Conservation (phyloP, 1,140 invertebrate species). For the Drosophila hydei region DNA sequence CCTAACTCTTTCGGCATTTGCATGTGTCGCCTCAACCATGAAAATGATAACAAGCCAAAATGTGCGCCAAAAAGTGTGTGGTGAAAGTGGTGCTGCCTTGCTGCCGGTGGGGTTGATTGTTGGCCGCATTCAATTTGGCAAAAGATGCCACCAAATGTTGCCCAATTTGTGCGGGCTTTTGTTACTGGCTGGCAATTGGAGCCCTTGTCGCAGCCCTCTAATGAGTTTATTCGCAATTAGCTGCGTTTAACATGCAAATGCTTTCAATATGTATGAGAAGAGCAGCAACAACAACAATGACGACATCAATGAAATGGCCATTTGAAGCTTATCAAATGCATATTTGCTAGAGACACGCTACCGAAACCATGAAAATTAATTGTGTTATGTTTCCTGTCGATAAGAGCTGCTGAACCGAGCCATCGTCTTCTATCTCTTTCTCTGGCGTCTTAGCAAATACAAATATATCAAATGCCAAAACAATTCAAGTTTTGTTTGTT, state of each 20-base stretch:
- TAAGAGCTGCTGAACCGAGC: background rate
- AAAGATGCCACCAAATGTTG: slow-evolving; percentile 56
- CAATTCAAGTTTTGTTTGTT: background rate
- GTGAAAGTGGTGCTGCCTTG: background rate
- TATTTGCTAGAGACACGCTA: slow-evolving; percentile 10
- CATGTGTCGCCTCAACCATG: slow-evolving; percentile 56
- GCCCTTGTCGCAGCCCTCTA: slow-evolving; percentile 48
- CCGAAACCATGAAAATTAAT: background rate
- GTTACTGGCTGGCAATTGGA: slow-evolving; percentile 19
- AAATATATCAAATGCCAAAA: background rate
- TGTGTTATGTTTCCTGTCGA: background rate
- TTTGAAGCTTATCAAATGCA: slow-evolving; percentile 43
- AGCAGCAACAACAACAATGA: slow-evolving; percentile 24
- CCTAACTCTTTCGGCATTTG: slow-evolving; percentile 9
- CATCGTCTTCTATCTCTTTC: background rate
- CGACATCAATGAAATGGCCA: slow-evolving; percentile 26
- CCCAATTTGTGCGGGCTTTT: slow-evolving; percentile 43
- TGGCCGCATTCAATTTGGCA: slow-evolving; percentile 46
- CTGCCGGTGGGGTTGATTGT: slow-evolving; percentile 28
- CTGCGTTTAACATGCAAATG: slow-evolving; percentile 65
- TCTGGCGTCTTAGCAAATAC: too few relatives aligned
- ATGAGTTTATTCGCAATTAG: slow-evolving; percentile 77
- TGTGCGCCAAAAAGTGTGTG: slow-evolving; percentile 43
- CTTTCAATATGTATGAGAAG: background rate
- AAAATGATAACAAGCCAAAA: slow-evolving; percentile 64